phyloP scores from a whole-genome alignment of 2,113 vertebrate genomes.

The Eira barbara region DNA sequence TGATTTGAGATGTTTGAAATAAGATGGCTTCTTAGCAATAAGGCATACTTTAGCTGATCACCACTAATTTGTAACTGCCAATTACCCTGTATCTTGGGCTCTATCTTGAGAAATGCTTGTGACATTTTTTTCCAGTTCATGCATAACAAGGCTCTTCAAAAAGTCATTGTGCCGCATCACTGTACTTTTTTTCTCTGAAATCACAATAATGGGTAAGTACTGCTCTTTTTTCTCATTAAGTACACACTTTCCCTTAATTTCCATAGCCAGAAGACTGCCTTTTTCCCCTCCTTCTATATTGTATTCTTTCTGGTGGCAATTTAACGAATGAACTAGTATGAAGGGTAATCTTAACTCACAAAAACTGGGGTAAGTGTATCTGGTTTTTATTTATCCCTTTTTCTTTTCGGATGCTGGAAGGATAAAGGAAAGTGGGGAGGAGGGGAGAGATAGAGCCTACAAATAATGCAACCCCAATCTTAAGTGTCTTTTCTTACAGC shows the following conservation, averaged over 20 bases:
- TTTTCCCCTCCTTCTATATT: not conserved
- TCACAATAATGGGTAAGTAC: constrained; percentile 1
- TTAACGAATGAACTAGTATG: constrained; percentile 37
- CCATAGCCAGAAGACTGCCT: not conserved
- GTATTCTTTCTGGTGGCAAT: not conserved
- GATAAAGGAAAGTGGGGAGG: not conserved
- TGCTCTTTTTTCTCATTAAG: constrained; percentile 41
- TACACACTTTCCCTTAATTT: constrained; percentile 40
- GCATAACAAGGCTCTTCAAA: constrained; percentile 55
- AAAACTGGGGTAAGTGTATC: not conserved
- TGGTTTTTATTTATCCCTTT: not conserved
- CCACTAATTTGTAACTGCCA: constrained; percentile 45
- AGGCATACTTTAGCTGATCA: constrained; percentile 47
- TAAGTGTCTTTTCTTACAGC: not conserved
- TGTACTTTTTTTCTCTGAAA: constrained; percentile 21
- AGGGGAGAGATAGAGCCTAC: not conserved
- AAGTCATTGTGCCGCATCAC: constrained; percentile 9
- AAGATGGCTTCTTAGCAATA: not conserved
- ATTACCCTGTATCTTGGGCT: constrained; percentile 27
- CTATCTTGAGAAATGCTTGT: constrained; percentile 26
- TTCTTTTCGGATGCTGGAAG: not conserved
- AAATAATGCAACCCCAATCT: not conserved
- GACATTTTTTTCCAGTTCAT: constrained; percentile 18
- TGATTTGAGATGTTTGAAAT: constrained; percentile 42
- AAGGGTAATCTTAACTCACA: constrained; percentile 19